These are phyloP conservation scores for Himantopus leucocephalus DNA, from an alignment of 2,113 vertebrate species.

Conservation along the genomic window DNA sequence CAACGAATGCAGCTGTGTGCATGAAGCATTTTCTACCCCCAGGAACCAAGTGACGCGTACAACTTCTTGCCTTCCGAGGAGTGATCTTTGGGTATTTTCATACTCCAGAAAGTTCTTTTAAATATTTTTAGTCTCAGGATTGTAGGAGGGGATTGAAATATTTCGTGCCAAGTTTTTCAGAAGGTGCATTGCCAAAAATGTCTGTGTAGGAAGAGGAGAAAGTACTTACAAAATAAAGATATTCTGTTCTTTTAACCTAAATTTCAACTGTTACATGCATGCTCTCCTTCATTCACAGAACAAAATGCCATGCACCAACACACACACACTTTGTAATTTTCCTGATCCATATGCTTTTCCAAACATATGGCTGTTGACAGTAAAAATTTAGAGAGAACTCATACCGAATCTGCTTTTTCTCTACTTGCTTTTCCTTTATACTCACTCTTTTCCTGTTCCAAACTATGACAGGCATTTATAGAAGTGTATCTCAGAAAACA, in stretches of 20 bases:
- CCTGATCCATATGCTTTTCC: constrained; percentile 14
- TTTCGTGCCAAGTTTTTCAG: constrained; percentile 19
- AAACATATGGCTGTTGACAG: neutral
- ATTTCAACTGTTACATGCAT: neutral
- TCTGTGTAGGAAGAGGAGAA: constrained; percentile 16
- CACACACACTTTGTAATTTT: neutral
- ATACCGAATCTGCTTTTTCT: neutral
- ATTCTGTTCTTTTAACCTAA: neutral
- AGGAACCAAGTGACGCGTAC: neutral
- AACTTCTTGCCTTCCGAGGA: neutral
- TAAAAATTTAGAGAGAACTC: constrained; percentile 10
- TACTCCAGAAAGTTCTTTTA: constrained; percentile 5
- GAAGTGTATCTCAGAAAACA: constrained; percentile 4
- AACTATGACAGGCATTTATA: neutral
- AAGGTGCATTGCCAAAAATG: constrained; percentile 46
- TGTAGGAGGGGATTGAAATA: neutral
- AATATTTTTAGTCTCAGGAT: constrained; percentile 12
- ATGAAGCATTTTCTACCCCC: neutral
- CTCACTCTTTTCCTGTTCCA: neutral
- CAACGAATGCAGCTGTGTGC: neutral
- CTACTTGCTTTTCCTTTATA: neutral
- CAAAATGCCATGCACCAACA: neutral
- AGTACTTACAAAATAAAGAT: neutral
- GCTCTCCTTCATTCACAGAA: neutral
- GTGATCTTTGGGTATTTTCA: neutral